These are phyloP conservation scores for Sipha maydis DNA, from an alignment of 2,888 invertebrate species.

Conservation along the genomic window DNA sequence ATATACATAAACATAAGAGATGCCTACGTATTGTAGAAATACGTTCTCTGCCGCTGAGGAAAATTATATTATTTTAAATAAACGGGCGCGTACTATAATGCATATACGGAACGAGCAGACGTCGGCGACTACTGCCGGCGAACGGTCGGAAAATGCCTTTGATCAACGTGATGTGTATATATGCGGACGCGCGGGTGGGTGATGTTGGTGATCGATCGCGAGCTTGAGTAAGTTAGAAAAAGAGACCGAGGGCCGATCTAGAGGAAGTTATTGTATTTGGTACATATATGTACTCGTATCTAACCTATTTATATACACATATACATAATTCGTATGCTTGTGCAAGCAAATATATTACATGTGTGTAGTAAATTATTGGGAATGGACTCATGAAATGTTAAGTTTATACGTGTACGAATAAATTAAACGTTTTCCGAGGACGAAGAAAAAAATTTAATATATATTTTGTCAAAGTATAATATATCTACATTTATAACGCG, in stretches of 20 bases:
- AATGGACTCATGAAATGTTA: neutral
- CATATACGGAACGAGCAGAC: neutral
- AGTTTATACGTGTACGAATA: neutral
- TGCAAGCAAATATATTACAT: neutral
- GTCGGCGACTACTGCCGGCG: conserved; percentile 2
- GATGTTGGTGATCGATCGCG: neutral
- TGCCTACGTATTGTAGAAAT: too few species aligned
- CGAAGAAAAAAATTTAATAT: neutral
- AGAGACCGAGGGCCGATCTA: neutral
- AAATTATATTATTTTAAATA: neutral
- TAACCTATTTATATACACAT: too few species aligned
- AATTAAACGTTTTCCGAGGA: conserved; percentile 31
- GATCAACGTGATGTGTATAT: neutral
- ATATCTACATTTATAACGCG: neutral
- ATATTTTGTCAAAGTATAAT: neutral
- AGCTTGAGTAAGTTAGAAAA: neutral
- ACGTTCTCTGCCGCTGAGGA: neutral
- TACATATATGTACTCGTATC: neutral
- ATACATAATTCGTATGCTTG: neutral
- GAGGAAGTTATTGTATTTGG: conserved; percentile 26
- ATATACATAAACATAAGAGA: too few species aligned
- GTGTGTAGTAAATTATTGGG: neutral
- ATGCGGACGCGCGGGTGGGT: neutral
- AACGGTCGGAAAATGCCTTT: conserved; percentile 34
- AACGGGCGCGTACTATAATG: neutral